These are phyloP conservation scores for Axinella damicornis DNA, from an alignment of 37 sponge, comb jelly and placozoan genomes.

Conservation along the genomic window DNA sequence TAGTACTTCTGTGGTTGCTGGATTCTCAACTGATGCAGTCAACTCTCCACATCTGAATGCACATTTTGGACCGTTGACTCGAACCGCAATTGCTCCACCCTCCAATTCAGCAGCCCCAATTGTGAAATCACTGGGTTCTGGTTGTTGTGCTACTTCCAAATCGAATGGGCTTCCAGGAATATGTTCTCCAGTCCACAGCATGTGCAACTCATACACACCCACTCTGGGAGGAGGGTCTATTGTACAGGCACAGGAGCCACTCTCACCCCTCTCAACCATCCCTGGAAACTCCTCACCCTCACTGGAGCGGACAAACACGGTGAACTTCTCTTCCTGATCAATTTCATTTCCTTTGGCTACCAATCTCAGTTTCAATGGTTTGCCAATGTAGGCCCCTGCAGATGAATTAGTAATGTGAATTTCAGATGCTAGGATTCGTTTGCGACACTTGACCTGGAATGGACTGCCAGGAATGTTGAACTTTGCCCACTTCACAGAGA, in stretches of 20 bases:
- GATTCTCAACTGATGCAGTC: not conserved
- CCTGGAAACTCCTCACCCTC: conserved; percentile 11
- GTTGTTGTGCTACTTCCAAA: conserved; percentile 41
- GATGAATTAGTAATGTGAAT: not conserved
- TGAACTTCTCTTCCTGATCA: conserved; percentile 16
- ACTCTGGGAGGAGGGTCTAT: conserved; percentile 41
- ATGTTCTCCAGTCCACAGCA: conserved; percentile 69
- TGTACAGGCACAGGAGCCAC: conserved; percentile 3
- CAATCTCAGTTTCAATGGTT: conserved; percentile 19
- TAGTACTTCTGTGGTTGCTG: not conserved
- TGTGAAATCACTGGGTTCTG: conserved; percentile 46
- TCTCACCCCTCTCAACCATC: conserved; percentile 1
- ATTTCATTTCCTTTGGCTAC: conserved; percentile 40
- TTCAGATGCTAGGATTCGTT: too few relatives aligned
- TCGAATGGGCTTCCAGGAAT: conserved; percentile 75
- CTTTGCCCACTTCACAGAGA: conserved; percentile 72
- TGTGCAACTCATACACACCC: conserved; percentile 57
- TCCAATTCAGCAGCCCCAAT: conserved; percentile 57
- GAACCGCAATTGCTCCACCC: conserved; percentile 61
- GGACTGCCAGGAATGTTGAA: conserved; percentile 77
- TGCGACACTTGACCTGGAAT: conserved; percentile 52
- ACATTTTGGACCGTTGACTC: conserved; percentile 60
- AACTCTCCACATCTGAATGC: conserved; percentile 35
- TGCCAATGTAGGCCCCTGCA: conserved; percentile 24
- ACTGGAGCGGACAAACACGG: conserved; percentile 34